Conservation (phyloP, 1,140 invertebrate species). For the Pachyrhynchus sulphureomaculatus region DNA sequence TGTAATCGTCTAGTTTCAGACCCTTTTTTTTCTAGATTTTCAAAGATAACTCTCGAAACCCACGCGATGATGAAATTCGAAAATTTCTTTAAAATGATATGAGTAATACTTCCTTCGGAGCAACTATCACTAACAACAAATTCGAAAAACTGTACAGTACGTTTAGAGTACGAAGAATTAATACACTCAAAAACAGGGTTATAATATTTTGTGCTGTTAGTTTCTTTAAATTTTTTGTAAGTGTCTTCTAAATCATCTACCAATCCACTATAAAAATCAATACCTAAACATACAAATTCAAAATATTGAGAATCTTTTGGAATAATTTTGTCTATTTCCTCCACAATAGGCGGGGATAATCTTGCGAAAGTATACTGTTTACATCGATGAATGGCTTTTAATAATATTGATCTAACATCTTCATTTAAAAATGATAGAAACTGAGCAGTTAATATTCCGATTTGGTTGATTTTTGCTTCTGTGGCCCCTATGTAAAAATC, state of each 20-base stretch:
- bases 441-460: not conserved
- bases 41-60: too few species aligned
- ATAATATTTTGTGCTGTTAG: slow-evolving; percentile 10
- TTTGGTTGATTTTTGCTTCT: not conserved
- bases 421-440: not conserved
- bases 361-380: too few species aligned
- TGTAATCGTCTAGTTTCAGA: too few species aligned
- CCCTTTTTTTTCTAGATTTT: too few species aligned
- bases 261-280: slow-evolving; percentile 21
- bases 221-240: slow-evolving; percentile 26
- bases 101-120: too few species aligned
- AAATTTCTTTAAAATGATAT: too few species aligned
- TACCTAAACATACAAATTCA: slow-evolving; percentile 19
- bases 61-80: too few species aligned
- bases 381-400: not conserved
- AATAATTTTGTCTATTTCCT: slow-evolving; percentile 6
- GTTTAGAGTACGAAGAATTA: slow-evolving; percentile 12
- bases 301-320: slow-evolving; percentile 14
- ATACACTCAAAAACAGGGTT: slow-evolving; percentile 16
- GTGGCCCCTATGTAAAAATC: not conserved
- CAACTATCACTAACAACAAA: slow-evolving; percentile 18
- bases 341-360: not conserved
- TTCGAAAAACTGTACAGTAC: slow-evolving; percentile 23
- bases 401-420: not conserved
- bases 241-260: slow-evolving; percentile 17